Percentiles rank a stretch among this genome's conserved stretches.
These are phyloP conservation scores for Macaria notata DNA, from an alignment of 2,888 invertebrate genomes.

Conservation along the genomic window DNA sequence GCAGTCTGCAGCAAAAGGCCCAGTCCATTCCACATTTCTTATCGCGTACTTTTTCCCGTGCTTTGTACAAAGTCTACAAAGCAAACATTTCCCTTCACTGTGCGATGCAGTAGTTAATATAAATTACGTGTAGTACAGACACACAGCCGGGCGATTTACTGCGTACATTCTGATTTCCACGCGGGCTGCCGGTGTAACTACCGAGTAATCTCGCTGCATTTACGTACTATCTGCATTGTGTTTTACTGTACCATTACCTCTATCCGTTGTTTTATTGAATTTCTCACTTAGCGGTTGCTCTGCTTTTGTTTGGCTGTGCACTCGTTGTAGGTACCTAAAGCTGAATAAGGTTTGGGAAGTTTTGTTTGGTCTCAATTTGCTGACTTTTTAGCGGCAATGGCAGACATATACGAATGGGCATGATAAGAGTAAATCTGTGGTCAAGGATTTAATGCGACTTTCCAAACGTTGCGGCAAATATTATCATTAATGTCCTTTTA, in stretches of 20 bases:
- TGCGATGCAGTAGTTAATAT: conserved; percentile 31
- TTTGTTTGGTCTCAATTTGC: too few species aligned
- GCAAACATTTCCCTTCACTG: conserved; percentile 22
- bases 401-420: too few species aligned
- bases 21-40: background rate
- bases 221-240: background rate
- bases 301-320: too few species aligned
- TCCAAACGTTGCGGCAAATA: too few species aligned
- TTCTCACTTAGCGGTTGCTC: too few species aligned
- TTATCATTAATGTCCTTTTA: too few species aligned
- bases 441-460: too few species aligned
- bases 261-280: too few species aligned
- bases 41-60: background rate
- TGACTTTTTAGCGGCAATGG: too few species aligned
- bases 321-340: too few species aligned
- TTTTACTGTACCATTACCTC: background rate
- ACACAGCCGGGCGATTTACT: conserved; percentile 52
- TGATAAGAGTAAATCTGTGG: too few species aligned
- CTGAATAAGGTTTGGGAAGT: too few species aligned
- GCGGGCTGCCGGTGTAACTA: conserved; percentile 26
- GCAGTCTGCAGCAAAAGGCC: background rate
- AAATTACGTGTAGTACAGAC: conserved; percentile 37
- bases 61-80: conserved; percentile 20
- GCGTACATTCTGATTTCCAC: conserved; percentile 50
- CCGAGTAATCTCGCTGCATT: conserved; percentile 4